Conservation (phyloP, 2,113 vertebrate species). For the Chionis minor region DNA sequence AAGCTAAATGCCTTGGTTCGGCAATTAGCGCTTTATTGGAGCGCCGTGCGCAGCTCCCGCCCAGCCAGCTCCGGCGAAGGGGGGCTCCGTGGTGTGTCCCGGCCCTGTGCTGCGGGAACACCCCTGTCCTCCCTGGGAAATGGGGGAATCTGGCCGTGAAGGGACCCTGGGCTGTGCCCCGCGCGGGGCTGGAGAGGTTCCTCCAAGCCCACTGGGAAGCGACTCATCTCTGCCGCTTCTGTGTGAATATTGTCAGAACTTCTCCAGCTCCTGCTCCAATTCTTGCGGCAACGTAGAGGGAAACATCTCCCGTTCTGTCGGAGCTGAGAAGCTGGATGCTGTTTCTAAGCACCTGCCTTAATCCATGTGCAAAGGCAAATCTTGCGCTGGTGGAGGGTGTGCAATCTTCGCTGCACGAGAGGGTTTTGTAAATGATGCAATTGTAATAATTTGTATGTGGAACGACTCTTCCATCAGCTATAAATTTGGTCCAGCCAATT, state of each 20-base stretch:
- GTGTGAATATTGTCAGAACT: rapidly evolving
- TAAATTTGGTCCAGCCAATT: not conserved
- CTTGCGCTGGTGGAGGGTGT: rapidly evolving
- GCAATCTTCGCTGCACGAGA: not conserved
- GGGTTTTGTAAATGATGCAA: not conserved
- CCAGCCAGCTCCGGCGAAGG: not conserved
- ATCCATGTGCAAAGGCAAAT: not conserved
- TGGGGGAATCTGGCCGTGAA: rapidly evolving
- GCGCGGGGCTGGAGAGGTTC: no score
- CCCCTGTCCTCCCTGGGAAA: not conserved
- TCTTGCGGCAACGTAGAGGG: rapidly evolving
- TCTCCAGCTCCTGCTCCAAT: not conserved
- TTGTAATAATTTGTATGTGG: not conserved
- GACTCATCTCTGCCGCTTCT: not conserved
- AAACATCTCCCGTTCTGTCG: rapidly evolving
- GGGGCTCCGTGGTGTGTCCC: not conserved
- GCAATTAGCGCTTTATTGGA: not conserved
- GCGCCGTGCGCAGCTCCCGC: not conserved
- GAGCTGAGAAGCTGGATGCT: not conserved
- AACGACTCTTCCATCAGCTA: not conserved
- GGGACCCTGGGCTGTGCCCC: not conserved
- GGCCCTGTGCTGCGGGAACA: rapidly evolving
- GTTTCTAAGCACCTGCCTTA: not conserved
- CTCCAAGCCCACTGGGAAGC: no score
- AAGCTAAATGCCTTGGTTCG: not conserved